Conservation (phyloP, 2,888 invertebrate genomes). For the Tetheella fluctuosa region DNA sequence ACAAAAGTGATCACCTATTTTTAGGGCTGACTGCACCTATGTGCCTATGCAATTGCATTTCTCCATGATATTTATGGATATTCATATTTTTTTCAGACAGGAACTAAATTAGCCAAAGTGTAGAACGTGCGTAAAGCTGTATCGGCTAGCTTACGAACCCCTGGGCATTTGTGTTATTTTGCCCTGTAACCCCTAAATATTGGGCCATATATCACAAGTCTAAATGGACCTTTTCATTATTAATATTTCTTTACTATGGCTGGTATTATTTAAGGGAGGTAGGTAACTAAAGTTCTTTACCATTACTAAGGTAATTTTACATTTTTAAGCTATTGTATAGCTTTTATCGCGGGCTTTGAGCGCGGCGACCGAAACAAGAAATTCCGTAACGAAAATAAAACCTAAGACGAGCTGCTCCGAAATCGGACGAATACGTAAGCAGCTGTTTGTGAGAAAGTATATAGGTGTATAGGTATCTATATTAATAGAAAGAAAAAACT, state of each 20-base stretch:
- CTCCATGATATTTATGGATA: background rate
- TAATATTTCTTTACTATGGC: conserved; percentile 15
- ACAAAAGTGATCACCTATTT: too few relatives aligned
- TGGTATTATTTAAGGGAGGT: conserved; percentile 17
- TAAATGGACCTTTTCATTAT: conserved; percentile 3
- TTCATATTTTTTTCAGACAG: background rate
- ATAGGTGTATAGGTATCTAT: too few relatives aligned
- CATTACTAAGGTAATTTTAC: too few relatives aligned
- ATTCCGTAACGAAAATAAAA: too few relatives aligned
- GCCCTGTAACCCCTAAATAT: conserved; percentile 23
- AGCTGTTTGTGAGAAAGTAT: too few relatives aligned
- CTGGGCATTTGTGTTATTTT: conserved; percentile 31
- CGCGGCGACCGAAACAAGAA: too few relatives aligned
- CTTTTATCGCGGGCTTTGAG: too few relatives aligned
- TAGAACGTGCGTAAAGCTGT: conserved; percentile 30
- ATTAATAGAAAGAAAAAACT: too few relatives aligned
- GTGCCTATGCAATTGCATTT: conserved; percentile 3
- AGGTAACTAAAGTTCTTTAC: background rate
- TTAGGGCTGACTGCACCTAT: too few relatives aligned
- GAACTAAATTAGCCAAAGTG: conserved; percentile 31
- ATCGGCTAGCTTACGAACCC: conserved; percentile 33
- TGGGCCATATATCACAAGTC: conserved; percentile 6
- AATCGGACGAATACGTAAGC: too few relatives aligned
- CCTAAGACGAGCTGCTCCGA: too few relatives aligned
- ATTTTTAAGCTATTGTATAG: too few relatives aligned